Evolutionary conservation across 1,140 invertebrate genomes (phyloP).

Genomic region (Phymastichus coffea): DNA sequence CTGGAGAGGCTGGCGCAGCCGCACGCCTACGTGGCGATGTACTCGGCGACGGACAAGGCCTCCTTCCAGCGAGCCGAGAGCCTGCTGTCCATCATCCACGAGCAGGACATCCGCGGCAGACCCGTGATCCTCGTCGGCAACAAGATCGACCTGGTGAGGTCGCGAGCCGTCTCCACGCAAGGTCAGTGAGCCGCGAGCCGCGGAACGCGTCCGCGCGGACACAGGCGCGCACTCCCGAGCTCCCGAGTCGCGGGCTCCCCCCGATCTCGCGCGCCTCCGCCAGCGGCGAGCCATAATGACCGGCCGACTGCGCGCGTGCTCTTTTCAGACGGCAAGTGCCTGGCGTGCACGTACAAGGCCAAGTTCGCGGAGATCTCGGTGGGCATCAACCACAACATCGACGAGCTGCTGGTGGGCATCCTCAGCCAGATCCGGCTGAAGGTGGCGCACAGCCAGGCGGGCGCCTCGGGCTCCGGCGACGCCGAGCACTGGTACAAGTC

Average conservation of each 20-base stretch:
- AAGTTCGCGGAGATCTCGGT: conserved; percentile 90
- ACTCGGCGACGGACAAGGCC: conserved; percentile 87
- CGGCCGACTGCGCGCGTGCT: too few species aligned
- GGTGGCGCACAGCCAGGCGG: conserved; percentile 62
- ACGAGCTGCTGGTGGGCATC: conserved; percentile 80
- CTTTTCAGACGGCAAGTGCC: conserved; percentile 77
- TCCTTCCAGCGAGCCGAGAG: conserved; percentile 82
- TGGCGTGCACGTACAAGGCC: conserved; percentile 80
- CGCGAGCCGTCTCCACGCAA: conserved; percentile 83
- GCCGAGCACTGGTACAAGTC: conserved; percentile 76
- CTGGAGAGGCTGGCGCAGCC: conserved; percentile 69
- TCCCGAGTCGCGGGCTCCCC: neutral
- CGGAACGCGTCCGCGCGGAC: neutral
- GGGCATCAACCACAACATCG: conserved; percentile 87
- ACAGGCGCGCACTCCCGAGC: too few species aligned
- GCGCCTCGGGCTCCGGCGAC: conserved; percentile 51
- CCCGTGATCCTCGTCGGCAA: conserved; percentile 90
- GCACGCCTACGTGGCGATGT: conserved; percentile 87
- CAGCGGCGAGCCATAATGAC: neutral
- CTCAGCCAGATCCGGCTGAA: conserved; percentile 81
- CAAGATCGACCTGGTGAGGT: conserved; percentile 92
- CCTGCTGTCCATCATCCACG: conserved; percentile 71
- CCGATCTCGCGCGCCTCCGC: neutral
- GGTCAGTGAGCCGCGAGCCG: conserved; percentile 61
- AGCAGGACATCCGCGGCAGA: conserved; percentile 71